Conservation (phyloP, 1,140 invertebrate species). For the Brachionus plicatilis region DNA sequence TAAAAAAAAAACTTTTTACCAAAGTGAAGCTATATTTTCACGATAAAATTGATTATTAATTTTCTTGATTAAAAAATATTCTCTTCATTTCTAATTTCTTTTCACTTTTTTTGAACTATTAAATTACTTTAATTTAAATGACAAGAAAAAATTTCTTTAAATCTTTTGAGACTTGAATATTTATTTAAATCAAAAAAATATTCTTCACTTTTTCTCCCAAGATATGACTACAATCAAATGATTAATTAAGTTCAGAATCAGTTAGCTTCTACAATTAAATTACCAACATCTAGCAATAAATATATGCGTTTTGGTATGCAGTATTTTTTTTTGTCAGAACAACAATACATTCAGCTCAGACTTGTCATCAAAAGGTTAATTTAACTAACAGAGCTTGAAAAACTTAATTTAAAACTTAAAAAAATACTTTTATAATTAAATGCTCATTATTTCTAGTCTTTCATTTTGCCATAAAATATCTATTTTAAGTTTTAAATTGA, state of each 20-base stretch:
- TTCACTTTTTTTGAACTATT: too few relatives aligned
- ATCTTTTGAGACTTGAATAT: too few relatives aligned
- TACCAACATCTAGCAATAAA: background rate
- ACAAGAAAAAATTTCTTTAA: too few relatives aligned
- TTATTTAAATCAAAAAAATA: background rate
- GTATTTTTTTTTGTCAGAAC: background rate
- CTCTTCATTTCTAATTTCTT: too few relatives aligned
- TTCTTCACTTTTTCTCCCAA: background rate
- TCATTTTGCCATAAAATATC: constrained; percentile 19
- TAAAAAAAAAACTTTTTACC: too few relatives aligned
- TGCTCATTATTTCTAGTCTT: background rate
- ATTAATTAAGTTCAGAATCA: background rate
- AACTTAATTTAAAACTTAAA: background rate
- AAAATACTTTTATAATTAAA: background rate
- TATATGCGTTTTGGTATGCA: background rate
- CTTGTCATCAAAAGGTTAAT: constrained; percentile 10
- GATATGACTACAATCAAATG: background rate
- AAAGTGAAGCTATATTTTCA: too few relatives aligned
- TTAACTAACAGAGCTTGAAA: constrained; percentile 13
- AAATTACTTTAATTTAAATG: too few relatives aligned
- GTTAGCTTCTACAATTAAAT: background rate
- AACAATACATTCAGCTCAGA: constrained; percentile 17
- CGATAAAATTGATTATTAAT: too few relatives aligned
- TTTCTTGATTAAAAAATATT: too few relatives aligned
- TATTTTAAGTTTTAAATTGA: background rate